Conservation (phyloP, 2,113 vertebrate species). For the Oplegnathus fasciatus region DNA sequence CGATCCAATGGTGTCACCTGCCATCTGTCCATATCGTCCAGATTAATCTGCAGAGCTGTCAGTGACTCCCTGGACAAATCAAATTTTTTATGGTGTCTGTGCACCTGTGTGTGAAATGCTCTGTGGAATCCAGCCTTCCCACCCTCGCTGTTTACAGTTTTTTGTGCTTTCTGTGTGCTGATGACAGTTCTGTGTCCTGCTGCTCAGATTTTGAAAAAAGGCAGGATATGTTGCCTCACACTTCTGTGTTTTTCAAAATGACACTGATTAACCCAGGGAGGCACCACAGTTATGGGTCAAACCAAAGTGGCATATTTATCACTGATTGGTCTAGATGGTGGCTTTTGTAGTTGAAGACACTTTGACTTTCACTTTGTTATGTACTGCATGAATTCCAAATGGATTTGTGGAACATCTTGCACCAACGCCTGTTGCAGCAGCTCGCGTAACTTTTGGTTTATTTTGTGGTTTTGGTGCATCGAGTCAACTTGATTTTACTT, state of each 20-base stretch:
- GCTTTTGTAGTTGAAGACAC: not conserved
- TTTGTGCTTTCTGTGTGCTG: not conserved
- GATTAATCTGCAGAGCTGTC: conserved; percentile 60
- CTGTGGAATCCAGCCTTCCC: conserved; percentile 1
- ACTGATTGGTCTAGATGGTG: conserved; percentile 38
- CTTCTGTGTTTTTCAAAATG: conserved; percentile 26
- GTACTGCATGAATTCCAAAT: not conserved
- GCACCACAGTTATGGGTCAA: conserved; percentile 7
- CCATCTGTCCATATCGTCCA: conserved; percentile 36
- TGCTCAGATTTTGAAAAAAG: conserved; percentile 35
- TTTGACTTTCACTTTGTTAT: not conserved
- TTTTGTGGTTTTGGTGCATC: too few species aligned
- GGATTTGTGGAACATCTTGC: not conserved
- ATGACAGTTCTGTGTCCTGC: conserved; percentile 13
- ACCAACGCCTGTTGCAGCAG: too few species aligned
- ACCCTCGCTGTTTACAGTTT: not conserved
- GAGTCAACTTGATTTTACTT: too few species aligned
- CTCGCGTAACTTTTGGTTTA: too few species aligned
- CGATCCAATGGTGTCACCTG: conserved; percentile 65
- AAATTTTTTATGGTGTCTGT: not conserved
- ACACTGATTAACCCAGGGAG: conserved; percentile 43
- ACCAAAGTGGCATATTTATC: conserved; percentile 24
- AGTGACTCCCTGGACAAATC: conserved; percentile 22
- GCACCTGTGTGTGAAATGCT: not conserved
- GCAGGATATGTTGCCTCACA: conserved; percentile 41